Conservation (phyloP, 1,140 invertebrate species). For the Battus philenor region DNA sequence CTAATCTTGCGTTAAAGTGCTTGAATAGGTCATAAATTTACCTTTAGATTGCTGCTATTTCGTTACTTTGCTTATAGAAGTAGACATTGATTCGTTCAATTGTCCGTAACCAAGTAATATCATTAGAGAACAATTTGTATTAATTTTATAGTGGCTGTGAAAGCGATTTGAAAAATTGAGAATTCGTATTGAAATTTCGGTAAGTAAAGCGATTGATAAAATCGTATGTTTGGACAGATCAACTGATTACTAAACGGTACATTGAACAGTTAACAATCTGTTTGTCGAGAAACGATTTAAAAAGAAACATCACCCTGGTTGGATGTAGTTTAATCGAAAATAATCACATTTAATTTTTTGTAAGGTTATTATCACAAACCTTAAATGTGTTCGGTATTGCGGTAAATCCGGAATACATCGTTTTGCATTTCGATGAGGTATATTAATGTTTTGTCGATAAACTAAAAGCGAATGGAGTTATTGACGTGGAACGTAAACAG, state of each 20-base stretch:
- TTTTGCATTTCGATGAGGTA: constrained; percentile 17
- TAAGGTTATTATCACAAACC: constrained; percentile 27
- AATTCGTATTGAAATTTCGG: no score
- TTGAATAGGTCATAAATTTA: neutral
- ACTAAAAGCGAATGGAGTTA: constrained; percentile 17
- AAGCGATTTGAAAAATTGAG: neutral
- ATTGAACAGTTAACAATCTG: constrained; percentile 23
- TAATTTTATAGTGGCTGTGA: neutral
- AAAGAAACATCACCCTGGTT: constrained; percentile 41
- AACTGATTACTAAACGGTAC: constrained; percentile 32
- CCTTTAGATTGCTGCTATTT: neutral
- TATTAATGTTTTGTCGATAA: constrained; percentile 20
- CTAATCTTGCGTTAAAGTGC: neutral
- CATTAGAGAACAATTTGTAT: neutral
- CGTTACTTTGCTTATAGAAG: no score
- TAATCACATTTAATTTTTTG: constrained; percentile 34
- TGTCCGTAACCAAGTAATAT: neutral
- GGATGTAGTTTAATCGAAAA: constrained; percentile 54
- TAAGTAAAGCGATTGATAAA: no score
- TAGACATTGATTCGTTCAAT: neutral
- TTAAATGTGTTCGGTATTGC: constrained; percentile 24
- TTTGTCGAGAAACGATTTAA: constrained; percentile 47
- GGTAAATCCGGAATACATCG: constrained; percentile 20
- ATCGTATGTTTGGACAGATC: neutral
- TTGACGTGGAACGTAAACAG: constrained; percentile 6